Evolutionary conservation across 2,797 vertebrate genomes (phyloP), one percentile per base, ranked within the genome.

Genomic region (Dallia pectoralis): DNA sequence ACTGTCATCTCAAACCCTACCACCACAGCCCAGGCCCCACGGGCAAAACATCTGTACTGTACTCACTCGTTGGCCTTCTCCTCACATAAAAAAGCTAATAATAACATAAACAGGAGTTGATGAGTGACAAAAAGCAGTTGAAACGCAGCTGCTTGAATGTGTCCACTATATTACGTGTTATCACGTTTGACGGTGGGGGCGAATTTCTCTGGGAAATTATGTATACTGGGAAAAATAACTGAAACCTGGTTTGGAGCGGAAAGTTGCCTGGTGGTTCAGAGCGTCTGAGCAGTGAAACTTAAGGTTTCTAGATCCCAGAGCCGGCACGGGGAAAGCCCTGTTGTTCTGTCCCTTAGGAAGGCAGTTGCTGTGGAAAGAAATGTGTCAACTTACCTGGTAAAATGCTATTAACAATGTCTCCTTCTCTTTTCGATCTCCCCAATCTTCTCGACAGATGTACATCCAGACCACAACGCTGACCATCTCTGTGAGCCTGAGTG

Each of bases 401-500:
- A 14, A 5, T 44, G 40, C 1, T 44, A 11, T 44, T 7, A 53
- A 8, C 44, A 70, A 66, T 64, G 25, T 49, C 30, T 59, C 14
- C 33, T 30, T 40, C 59, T 49, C 32, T 40, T 7, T 76, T 14
- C 7, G n/a, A 12, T 4, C 48, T 77, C 15, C 86, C 79, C 80
- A 68, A 68, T 80, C 29, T 36, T 48, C 40, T 67, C 72, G 84
- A 66, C 93, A 98, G 97, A 94, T 98, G 93, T 97, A 98, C 82
- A 98, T 98, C 93, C 96, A 98, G 92, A 98, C 96, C 65, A 98
- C 95, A 65, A 97, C 96, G 30, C 92, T 98, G 91, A 98, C 97
- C 77, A 96, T 98, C 86, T 98, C 97, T 0, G 96, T 98, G 79
- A 97, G 96, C 89, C 95, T 98, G 87, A 97, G 96, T 85, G 97